Conservation (phyloP, 2,888 invertebrate genomes). For the Tipula vernalis region DNA sequence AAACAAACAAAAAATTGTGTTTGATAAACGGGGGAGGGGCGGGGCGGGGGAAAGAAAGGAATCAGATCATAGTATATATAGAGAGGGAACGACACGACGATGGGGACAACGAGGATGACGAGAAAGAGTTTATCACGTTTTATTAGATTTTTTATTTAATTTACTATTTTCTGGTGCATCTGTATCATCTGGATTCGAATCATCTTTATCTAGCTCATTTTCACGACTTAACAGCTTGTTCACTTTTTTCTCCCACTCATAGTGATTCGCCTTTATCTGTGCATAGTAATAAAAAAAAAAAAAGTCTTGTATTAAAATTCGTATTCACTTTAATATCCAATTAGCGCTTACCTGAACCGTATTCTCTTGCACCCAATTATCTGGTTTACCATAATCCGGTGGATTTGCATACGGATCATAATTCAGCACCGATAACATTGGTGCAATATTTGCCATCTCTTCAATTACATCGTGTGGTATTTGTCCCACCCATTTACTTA, state of each 20-base stretch:
- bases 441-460: constrained; percentile 87
- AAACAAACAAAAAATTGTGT: not conserved
- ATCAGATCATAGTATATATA: not conserved
- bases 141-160: not conserved
- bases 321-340: not conserved
- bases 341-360: constrained; percentile 36
- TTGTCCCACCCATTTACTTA: constrained; percentile 83
- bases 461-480: constrained; percentile 82
- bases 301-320: not conserved
- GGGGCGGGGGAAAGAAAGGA: not conserved
- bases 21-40: not conserved
- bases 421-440: constrained; percentile 83
- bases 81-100: not conserved
- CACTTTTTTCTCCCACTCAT: constrained; percentile 35
- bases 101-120: not conserved
- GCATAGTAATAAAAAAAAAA: too few species aligned
- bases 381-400: constrained; percentile 83
- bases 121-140: not conserved
- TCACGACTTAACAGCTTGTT: constrained; percentile 30
- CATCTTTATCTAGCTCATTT: not conserved
- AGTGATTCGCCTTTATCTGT: constrained; percentile 34
- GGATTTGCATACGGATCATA: constrained; percentile 97
- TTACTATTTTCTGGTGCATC: not conserved
- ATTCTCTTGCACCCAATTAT: constrained; percentile 58
- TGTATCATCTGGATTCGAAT: constrained; percentile 4